Evolutionary conservation across 2,113 vertebrate genomes (phyloP).

Genomic region (Arizona elegans): DNA sequence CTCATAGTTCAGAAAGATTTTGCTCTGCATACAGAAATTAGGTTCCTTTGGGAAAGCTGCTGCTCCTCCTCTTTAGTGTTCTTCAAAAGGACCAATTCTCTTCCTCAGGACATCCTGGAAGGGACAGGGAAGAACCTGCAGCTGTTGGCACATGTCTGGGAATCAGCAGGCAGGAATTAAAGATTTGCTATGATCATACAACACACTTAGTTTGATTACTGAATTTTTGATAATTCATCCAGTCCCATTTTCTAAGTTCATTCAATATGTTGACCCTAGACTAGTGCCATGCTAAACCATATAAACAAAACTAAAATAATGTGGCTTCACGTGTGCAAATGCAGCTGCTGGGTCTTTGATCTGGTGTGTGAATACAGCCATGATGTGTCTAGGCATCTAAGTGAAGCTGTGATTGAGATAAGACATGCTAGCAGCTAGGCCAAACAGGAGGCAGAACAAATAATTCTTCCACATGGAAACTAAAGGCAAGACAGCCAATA

Average conservation of each 20-base stretch:
- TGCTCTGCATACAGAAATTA: background rate
- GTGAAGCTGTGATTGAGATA: background rate
- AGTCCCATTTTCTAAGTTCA: background rate
- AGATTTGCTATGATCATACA: background rate
- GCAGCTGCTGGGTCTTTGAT: background rate
- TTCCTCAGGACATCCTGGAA: background rate
- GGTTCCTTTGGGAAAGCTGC: background rate
- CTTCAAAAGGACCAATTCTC: background rate
- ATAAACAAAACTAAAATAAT: background rate
- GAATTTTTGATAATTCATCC: background rate
- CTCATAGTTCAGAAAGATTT: background rate
- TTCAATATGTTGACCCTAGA: background rate
- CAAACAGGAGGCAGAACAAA: background rate
- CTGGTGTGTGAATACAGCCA: background rate
- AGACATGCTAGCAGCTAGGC: background rate
- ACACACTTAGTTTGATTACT: background rate
- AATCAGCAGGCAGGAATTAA: background rate
- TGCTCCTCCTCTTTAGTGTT: background rate
- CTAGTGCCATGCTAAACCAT: background rate
- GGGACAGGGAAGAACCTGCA: background rate
- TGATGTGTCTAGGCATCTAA: background rate
- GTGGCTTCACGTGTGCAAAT: background rate
- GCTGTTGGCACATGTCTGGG: background rate
- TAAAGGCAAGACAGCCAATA: background rate
- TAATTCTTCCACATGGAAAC: background rate